Percentiles rank a stretch among this genome's conserved stretches.
These are phyloP conservation scores for Sylvicapra grimmia DNA, from an alignment of 2,113 vertebrate species.

Conservation along the genomic window DNA sequence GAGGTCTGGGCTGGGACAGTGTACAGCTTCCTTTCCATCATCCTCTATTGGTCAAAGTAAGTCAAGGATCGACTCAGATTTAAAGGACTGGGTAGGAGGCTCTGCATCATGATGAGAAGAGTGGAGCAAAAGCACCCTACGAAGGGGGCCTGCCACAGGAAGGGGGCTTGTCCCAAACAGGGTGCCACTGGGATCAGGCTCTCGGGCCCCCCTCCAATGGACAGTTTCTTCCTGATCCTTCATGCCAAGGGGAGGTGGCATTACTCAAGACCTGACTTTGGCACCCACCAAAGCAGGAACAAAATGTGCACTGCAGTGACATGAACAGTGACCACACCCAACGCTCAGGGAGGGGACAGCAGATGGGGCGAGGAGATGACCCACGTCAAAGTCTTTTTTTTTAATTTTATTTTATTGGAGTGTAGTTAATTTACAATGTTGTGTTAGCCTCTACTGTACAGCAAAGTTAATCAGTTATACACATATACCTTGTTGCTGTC, in stretches of 20 bases:
- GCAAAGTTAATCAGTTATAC: background rate
- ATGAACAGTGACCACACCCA: background rate
- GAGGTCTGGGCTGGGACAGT: background rate
- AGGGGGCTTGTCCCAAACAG: background rate
- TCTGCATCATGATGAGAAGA: background rate
- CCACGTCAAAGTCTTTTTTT: background rate
- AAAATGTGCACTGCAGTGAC: background rate
- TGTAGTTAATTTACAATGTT: background rate
- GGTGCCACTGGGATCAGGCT: background rate
- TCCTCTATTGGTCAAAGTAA: background rate
- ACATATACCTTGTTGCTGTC: background rate
- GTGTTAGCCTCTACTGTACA: background rate
- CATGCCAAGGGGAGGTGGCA: background rate
- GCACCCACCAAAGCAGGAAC: background rate
- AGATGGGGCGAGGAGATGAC: no score
- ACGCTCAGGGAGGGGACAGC: background rate
- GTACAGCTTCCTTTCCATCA: rapidly evolving
- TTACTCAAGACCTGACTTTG: background rate
- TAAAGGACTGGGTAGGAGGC: background rate
- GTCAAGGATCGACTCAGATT: background rate
- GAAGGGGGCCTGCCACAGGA: background rate
- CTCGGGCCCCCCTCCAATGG: background rate
- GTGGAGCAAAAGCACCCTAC: rapidly evolving
- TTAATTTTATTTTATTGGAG: background rate
- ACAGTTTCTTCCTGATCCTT: background rate